Evolutionary conservation across 1,140 invertebrate species (phyloP).

Genomic region (Araneus ventricosus): DNA sequence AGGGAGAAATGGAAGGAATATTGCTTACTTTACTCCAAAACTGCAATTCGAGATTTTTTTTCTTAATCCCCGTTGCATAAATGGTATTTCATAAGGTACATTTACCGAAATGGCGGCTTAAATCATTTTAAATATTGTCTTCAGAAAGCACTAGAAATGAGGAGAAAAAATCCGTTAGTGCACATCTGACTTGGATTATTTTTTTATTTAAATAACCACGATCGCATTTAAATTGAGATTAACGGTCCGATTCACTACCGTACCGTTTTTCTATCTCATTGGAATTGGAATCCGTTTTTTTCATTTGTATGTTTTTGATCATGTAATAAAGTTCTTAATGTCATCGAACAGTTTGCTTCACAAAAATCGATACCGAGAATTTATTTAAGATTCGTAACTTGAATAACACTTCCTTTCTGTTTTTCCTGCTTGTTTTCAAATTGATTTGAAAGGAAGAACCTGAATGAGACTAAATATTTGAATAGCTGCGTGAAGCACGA

Average conservation of each 20-base stretch:
- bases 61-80: not conserved
- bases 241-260: not conserved
- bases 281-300: not conserved
- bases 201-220: not conserved
- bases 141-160: not conserved
- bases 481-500: too few relatives aligned
- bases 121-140: slow-evolving; percentile 58
- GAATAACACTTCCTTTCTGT: too few relatives aligned
- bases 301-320: not conserved
- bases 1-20: not conserved
- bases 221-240: slow-evolving; percentile 39
- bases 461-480: too few relatives aligned
- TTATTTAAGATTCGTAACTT: not conserved
- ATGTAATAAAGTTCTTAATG: not conserved
- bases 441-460: too few relatives aligned
- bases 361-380: not conserved
- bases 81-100: slow-evolving; percentile 32
- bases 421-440: too few relatives aligned
- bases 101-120: slow-evolving; percentile 41
- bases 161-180: not conserved
- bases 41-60: slow-evolving; percentile 11
- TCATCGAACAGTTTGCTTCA: not conserved
- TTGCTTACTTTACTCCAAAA: slow-evolving; percentile 31
- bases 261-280: not conserved
- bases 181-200: not conserved